phyloP scores from a whole-genome alignment of 2,797 vertebrate genomes.

The Vultur gryphus region DNA sequence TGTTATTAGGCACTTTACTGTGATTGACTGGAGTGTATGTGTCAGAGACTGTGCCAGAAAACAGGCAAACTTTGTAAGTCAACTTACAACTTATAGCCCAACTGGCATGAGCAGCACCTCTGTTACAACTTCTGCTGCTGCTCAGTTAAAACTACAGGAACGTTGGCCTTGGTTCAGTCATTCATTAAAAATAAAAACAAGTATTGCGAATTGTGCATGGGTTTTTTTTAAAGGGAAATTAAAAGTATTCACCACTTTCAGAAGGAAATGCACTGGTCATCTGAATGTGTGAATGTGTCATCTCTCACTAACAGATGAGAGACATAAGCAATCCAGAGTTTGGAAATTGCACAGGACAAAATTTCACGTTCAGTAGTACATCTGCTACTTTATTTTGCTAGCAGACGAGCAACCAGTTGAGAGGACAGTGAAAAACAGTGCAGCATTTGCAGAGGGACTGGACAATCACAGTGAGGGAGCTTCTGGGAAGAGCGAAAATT shows the following conservation, averaged over 20 bases:
- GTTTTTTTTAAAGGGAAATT: background rate
- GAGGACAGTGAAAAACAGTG: background rate
- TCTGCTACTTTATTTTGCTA: background rate
- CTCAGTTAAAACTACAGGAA: background rate
- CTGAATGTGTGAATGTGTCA: background rate
- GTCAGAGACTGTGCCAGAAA: conserved; percentile 65
- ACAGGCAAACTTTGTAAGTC: conserved; percentile 46
- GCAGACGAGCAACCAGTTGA: background rate
- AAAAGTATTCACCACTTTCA: background rate
- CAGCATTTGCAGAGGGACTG: background rate
- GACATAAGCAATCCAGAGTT: background rate
- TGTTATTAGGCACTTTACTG: conserved; percentile 70
- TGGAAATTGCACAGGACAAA: background rate
- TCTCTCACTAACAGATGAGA: background rate
- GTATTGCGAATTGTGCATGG: background rate
- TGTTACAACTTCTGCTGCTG: conserved; percentile 1
- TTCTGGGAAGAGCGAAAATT: background rate
- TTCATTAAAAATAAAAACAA: background rate
- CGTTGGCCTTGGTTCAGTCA: background rate
- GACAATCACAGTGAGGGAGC: rapidly evolving
- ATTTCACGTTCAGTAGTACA: background rate
- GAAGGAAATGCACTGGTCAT: background rate
- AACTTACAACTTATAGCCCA: conserved; percentile 34
- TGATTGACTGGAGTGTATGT: conserved; percentile 76
- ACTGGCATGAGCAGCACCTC: conserved; percentile 36